These are phyloP conservation scores for Pseudomugil tenellus DNA, from an alignment of 2,797 vertebrate species.

Conservation along the genomic window DNA sequence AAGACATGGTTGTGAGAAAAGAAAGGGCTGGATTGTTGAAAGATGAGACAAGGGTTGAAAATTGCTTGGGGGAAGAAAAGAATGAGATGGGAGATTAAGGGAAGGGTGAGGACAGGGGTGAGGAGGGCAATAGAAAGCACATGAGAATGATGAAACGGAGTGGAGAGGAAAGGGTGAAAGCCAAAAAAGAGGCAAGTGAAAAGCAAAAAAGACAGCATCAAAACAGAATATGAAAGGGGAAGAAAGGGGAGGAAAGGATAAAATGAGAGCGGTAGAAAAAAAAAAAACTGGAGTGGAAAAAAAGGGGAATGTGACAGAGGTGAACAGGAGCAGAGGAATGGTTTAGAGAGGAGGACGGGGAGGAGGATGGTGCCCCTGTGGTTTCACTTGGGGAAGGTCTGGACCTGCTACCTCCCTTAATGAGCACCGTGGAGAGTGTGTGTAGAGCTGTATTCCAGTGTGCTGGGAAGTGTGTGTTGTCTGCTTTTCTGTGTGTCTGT, in stretches of 20 bases:
- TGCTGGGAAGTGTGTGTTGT: constrained; percentile 13
- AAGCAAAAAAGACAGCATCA: neutral
- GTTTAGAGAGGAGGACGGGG: constrained; percentile 2
- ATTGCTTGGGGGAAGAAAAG: constrained; percentile 6
- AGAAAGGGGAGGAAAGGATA: neutral
- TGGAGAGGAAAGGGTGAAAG: neutral
- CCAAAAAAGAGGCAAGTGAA: neutral
- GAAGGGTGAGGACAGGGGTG: neutral
- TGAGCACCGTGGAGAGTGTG: constrained; percentile 54
- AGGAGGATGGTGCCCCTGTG: constrained; percentile 36
- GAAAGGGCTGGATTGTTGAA: neutral
- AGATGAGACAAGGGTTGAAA: constrained; percentile 8
- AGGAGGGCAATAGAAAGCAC: constrained; percentile 3
- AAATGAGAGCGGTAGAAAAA: neutral
- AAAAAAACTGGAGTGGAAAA: neutral
- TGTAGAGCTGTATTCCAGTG: constrained; percentile 12
- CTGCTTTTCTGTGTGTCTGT: constrained; percentile 13
- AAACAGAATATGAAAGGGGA: constrained; percentile 6
- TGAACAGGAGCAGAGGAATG: neutral
- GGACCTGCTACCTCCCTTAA: constrained; percentile 57
- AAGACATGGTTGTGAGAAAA: neutral
- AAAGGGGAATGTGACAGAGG: constrained; percentile 3
- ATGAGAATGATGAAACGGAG: constrained; percentile 1
- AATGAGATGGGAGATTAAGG: constrained; percentile 8
- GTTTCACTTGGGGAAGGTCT: constrained; percentile 57